phyloP scores from a whole-genome alignment of 2,113 vertebrate species.

The Rana temporaria region DNA sequence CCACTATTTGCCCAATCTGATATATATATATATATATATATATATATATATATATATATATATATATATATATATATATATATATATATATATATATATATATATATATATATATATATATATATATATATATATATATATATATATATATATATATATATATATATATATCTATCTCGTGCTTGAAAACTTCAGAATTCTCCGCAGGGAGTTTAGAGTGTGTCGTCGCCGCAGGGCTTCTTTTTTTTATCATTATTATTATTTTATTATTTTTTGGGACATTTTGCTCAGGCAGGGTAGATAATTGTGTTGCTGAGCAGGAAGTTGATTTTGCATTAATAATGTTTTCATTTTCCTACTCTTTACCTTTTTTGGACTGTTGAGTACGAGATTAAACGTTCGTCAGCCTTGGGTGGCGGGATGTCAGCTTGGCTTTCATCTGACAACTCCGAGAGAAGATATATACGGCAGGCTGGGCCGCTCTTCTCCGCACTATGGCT shows the following conservation, averaged over 20 bases:
- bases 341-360: conserved; percentile 53
- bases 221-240: conserved; percentile 53
- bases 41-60: too few relatives aligned
- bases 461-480: background rate
- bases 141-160: too few relatives aligned
- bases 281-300: conserved; percentile 56
- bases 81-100: too few relatives aligned
- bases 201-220: conserved; percentile 6
- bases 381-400: conserved; percentile 53
- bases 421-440: conserved; percentile 53
- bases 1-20: too few relatives aligned
- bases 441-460: conserved; percentile 40
- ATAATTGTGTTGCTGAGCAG: conserved; percentile 59
- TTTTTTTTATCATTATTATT: conserved; percentile 39
- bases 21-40: too few relatives aligned
- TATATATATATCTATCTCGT: too few relatives aligned
- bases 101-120: too few relatives aligned
- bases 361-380: conserved; percentile 50
- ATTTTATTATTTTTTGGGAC: background rate
- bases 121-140: too few relatives aligned
- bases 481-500: background rate
- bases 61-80: too few relatives aligned
- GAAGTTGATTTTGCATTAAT: conserved; percentile 60
- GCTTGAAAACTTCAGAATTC: background rate
- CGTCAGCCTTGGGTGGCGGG: conserved; percentile 47